These are phyloP conservation scores for Sycophila sp. DNA, from an alignment of 1,140 invertebrate genomes.

Conservation along the genomic window DNA sequence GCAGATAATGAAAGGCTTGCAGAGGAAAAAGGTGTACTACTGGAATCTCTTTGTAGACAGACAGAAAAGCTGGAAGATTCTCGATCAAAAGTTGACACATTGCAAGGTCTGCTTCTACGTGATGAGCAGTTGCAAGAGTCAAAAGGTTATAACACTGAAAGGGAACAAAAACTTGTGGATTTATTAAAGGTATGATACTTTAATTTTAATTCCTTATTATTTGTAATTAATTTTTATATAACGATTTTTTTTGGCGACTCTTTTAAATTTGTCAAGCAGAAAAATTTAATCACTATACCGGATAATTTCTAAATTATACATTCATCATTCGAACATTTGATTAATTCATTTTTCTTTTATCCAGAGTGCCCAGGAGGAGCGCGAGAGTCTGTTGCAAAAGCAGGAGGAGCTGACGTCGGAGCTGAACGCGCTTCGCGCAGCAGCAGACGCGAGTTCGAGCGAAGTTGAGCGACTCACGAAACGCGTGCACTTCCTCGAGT, in stretches of 20 bases:
- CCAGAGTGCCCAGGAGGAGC: conserved; percentile 82
- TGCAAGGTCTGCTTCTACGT: conserved; percentile 77
- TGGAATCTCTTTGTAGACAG: conserved; percentile 91
- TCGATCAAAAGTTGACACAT: conserved; percentile 75
- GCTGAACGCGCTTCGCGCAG: conserved; percentile 67
- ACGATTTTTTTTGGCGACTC: too few relatives aligned
- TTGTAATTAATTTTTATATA: not conserved
- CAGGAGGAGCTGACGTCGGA: conserved; percentile 81
- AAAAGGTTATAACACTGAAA: conserved; percentile 72
- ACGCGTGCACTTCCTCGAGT: conserved; percentile 75
- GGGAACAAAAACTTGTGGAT: conserved; percentile 86
- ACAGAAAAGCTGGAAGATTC: conserved; percentile 91
- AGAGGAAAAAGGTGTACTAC: conserved; percentile 87
- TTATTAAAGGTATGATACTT: conserved; percentile 74
- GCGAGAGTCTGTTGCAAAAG: conserved; percentile 78
- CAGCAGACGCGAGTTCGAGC: conserved; percentile 65
- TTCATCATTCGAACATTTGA: conserved; percentile 22
- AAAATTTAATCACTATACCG: not conserved
- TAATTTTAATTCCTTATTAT: not conserved
- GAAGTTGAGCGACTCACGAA: conserved; percentile 75
- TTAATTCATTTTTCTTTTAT: too few relatives aligned
- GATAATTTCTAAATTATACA: not conserved
- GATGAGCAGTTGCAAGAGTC: conserved; percentile 72
- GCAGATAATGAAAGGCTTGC: conserved; percentile 86
- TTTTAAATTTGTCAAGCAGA: too few relatives aligned